Evolutionary conservation across 2,888 invertebrate species (phyloP), one percentile per base, ranked within the genome.

Genomic region (Amaurobius ferox): DNA sequence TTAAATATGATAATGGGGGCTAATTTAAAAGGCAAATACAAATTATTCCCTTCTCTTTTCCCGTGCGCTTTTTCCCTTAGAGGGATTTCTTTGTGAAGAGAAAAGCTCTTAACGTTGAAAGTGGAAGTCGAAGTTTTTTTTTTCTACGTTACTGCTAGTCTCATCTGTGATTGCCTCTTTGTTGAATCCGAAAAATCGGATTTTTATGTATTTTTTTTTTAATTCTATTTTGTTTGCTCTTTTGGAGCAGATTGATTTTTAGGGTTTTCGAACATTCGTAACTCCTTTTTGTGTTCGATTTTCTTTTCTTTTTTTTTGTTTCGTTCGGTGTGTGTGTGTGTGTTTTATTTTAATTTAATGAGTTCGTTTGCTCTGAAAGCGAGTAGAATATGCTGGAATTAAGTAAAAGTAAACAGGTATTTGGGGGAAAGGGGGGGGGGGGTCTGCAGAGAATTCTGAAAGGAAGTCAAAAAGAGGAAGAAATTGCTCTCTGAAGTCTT

Each of bases 21-120:
- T 86, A 79, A 86, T 86, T 79, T 86, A 73, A 86, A 86, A 86
- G 86, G 86, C 86, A 86, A 86, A 86, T 86, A 86, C 78, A 86
- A 78, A 86, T 86, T 86, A 86, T 85, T 85, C 83, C 83, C 83
- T 76, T 71, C 83, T 85, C 83, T 30, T 85, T 77, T 77, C 55
- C n/a, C 28, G 66, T 77, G 77, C 77, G 83, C 77, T 85, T 85
- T 85, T 85, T 77, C 77, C 83, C 83, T 85, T 71, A 16, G 26
- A 85, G 77, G 77, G 83, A 85, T 77, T 77, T 85, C 83, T 77
- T 77, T 85, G 72, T 71, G 77, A 85, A 77, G 83, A 74, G 72
- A 72, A 83, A 85, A 85, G 77, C 83, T 85, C 83, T 85, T 77
- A 77, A 64, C 83, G 76, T 85, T 85, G 83, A 85, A 80, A 85